Evolutionary conservation across 2,888 invertebrate species (phyloP).

Genomic region (Bellardia bayeri): DNA sequence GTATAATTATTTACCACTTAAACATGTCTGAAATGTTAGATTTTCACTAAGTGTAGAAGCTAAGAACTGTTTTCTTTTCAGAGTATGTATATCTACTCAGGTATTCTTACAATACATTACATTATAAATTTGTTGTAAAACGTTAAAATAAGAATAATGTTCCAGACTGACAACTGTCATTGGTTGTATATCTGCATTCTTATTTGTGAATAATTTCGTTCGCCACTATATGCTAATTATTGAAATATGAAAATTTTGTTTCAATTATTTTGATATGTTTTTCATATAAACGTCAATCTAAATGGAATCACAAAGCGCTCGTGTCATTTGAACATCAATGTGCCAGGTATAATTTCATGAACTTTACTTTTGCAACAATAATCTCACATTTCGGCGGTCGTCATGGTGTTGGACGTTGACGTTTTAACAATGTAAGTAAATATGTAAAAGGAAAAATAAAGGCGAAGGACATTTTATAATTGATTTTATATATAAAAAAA

Average conservation of each 20-base stretch:
- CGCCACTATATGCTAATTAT: neutral
- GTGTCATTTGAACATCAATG: neutral
- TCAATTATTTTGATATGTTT: neutral
- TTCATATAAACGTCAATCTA: neutral
- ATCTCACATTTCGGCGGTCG: neutral
- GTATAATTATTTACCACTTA: no score
- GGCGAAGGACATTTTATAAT: conserved; percentile 4
- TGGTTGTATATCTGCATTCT: no score
- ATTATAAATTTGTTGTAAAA: no score
- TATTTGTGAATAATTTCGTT: neutral
- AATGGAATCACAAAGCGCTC: neutral
- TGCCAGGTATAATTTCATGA: neutral
- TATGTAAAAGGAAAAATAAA: neutral
- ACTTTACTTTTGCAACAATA: neutral
- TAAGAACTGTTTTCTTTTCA: no score
- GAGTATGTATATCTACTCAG: no score
- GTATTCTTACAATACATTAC: no score
- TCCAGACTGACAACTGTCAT: no score
- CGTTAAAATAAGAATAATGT: no score
- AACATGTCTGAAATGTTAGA: no score
- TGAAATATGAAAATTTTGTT: neutral
- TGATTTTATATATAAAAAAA: neutral
- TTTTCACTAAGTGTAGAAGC: no score
- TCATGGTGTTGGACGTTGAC: neutral
- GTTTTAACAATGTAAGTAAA: neutral